A percentile compares a stretch with the other conserved stretches of the same genome.
phyloP scores from a whole-genome alignment of 2,797 vertebrate genomes.

The Lates japonicus region DNA sequence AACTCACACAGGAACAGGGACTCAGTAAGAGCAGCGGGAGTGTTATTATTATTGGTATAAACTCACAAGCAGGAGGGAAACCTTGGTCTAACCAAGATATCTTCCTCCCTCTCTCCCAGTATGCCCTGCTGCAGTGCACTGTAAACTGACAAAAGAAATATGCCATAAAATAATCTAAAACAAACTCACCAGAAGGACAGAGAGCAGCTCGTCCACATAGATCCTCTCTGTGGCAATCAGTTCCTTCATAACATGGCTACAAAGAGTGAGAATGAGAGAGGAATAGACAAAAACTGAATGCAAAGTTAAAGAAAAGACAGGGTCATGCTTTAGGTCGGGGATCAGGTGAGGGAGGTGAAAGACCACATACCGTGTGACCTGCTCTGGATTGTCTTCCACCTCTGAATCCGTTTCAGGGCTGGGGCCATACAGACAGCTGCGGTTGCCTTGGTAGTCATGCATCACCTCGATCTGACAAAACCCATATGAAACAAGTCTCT shows the following conservation, averaged over 20 bases:
- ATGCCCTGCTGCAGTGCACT: background rate
- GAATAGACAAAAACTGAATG: background rate
- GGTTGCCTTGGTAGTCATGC: slow-evolving; percentile 92
- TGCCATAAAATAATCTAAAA: background rate
- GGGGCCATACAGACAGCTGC: slow-evolving; percentile 86
- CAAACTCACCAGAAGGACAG: slow-evolving; percentile 91
- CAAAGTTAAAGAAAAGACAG: background rate
- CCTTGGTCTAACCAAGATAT: background rate
- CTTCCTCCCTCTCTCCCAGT: background rate
- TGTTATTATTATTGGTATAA: background rate
- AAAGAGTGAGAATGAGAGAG: slow-evolving; percentile 8
- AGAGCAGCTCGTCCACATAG: slow-evolving; percentile 95
- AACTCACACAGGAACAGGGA: too few relatives aligned
- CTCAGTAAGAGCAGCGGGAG: background rate
- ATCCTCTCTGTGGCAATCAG: slow-evolving; percentile 95
- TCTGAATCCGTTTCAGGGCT: slow-evolving; percentile 81
- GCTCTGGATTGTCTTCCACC: slow-evolving; percentile 90
- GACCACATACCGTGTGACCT: slow-evolving; percentile 89
- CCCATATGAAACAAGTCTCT: background rate
- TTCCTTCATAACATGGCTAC: slow-evolving; percentile 95
- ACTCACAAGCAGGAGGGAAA: background rate
- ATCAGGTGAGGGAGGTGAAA: slow-evolving; percentile 4
- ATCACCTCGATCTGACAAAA: slow-evolving; percentile 91
- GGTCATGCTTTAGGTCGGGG: background rate
- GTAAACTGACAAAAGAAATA: background rate